Evolutionary conservation across 2,888 invertebrate species (phyloP).

Genomic region (Zeuzera pyrina): DNA sequence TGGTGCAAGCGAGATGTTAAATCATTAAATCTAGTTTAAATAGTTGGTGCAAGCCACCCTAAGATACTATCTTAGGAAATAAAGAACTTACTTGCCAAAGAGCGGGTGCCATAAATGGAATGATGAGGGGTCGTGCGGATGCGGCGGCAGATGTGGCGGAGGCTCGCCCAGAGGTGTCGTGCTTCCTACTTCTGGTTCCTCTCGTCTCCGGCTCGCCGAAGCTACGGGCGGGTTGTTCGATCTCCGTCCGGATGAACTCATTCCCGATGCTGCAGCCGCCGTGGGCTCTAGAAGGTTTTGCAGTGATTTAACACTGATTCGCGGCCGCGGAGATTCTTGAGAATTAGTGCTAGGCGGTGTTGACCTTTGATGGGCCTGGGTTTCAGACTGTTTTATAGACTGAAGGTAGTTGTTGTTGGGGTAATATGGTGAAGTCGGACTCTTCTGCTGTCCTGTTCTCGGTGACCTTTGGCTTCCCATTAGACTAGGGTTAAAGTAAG

Average conservation of each 20-base stretch:
- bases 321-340: slow-evolving; percentile 67
- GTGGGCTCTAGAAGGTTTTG: slow-evolving; percentile 75
- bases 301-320: slow-evolving; percentile 75
- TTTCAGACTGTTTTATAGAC: slow-evolving; percentile 46
- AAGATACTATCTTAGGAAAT: too few species aligned
- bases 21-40: too few species aligned
- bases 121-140: slow-evolving; percentile 68
- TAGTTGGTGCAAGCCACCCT: too few species aligned
- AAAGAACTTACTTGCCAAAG: slow-evolving; percentile 87
- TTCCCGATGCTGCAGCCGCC: slow-evolving; percentile 43
- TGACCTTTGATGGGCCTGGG: slow-evolving; percentile 31
- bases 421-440: slow-evolving; percentile 56
- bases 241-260: slow-evolving; percentile 35
- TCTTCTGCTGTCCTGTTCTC: slow-evolving; percentile 46
- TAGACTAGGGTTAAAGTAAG: slow-evolving; percentile 53
- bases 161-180: slow-evolving; percentile 74
- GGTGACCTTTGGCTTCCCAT: slow-evolving; percentile 51
- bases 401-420: slow-evolving; percentile 61
- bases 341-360: slow-evolving; percentile 29
- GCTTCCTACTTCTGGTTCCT: slow-evolving; percentile 77
- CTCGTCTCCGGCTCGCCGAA: slow-evolving; percentile 55
- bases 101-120: slow-evolving; percentile 88
- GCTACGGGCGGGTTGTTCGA: slow-evolving; percentile 50
- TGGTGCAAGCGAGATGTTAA: too few species aligned
- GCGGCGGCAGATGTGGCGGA: slow-evolving; percentile 41